Conservation (phyloP, 1,140 invertebrate species). For the Zaprionus nigranus region DNA sequence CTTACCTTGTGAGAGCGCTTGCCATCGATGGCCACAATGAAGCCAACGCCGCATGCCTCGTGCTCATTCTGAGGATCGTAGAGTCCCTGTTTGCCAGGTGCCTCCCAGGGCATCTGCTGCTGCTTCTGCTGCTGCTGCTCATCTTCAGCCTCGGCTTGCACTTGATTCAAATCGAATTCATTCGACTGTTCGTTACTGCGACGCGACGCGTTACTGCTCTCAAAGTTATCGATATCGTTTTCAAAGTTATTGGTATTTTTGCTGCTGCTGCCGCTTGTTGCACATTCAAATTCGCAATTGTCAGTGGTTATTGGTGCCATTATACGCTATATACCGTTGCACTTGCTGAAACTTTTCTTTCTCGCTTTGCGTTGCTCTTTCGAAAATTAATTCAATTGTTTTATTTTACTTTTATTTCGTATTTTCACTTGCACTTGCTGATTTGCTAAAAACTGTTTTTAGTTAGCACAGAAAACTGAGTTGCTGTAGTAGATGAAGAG, state of each 20-base stretch:
- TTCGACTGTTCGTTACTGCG: constrained; percentile 63
- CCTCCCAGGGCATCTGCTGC: constrained; percentile 87
- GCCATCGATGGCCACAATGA: constrained; percentile 99
- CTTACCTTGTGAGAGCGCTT: constrained; percentile 95
- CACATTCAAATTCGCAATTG: constrained; percentile 84
- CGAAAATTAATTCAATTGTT: constrained; percentile 28
- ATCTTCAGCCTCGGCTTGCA: constrained; percentile 48
- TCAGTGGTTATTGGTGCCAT: constrained; percentile 84
- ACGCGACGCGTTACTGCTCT: constrained; percentile 20
- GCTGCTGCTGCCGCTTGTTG: constrained; percentile 69
- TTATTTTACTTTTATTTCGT: constrained; percentile 35
- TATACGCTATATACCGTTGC: constrained; percentile 80
- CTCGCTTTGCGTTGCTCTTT: constrained; percentile 58
- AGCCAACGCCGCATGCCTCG: constrained; percentile 99
- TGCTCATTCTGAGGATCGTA: constrained; percentile 97
- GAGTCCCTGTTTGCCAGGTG: constrained; percentile 91
- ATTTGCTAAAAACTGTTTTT: constrained; percentile 40
- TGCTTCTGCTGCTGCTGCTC: constrained; percentile 53
- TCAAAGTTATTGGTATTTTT: constrained; percentile 48
- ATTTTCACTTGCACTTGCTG: constrained; percentile 38
- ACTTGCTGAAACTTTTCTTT: constrained; percentile 67
- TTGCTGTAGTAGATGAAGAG: constrained; percentile 46
- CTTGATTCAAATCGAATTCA: constrained; percentile 63
- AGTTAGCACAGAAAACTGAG: constrained; percentile 55
- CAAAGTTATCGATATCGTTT: constrained; percentile 46